A percentile compares a stretch with the other conserved stretches of the same genome.
Evolutionary conservation across 2,113 vertebrate species (phyloP).

Genomic region (Neogobius melanostomus): DNA sequence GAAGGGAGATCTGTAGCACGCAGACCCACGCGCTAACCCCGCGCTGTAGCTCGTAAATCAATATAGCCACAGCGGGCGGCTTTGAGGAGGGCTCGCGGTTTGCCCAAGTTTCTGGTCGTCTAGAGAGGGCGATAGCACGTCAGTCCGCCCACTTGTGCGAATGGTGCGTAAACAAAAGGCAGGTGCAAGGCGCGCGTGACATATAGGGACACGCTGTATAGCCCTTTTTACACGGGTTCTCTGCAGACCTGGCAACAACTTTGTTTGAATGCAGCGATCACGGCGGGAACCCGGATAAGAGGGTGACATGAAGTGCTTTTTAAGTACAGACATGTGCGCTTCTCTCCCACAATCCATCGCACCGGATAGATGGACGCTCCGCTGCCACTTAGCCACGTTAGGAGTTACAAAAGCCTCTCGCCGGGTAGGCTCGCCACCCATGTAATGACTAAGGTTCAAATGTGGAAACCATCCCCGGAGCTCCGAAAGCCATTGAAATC

Average conservation of each 20-base stretch:
- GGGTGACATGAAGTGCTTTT: slow-evolving; percentile 67
- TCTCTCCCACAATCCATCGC: slow-evolving; percentile 51
- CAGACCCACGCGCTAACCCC: slow-evolving; percentile 46
- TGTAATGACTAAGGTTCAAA: slow-evolving; percentile 74
- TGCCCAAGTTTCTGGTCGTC: slow-evolving; percentile 33
- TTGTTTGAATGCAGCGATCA: slow-evolving; percentile 71
- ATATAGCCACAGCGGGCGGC: slow-evolving; percentile 51
- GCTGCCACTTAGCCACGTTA: slow-evolving; percentile 71
- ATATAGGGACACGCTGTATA: background rate
- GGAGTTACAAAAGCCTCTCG: slow-evolving; percentile 71
- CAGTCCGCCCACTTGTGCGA: slow-evolving; percentile 53
- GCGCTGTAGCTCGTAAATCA: slow-evolving; percentile 60
- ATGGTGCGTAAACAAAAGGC: slow-evolving; percentile 60
- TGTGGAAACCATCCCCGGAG: slow-evolving; percentile 62
- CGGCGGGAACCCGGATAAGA: slow-evolving; percentile 43
- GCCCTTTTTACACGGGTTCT: no score
- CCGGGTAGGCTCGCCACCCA: slow-evolving; percentile 63
- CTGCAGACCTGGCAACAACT: slow-evolving; percentile 40
- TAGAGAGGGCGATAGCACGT: slow-evolving; percentile 55
- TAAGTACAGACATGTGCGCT: slow-evolving; percentile 55
- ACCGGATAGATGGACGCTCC: slow-evolving; percentile 58
- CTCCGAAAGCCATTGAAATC: slow-evolving; percentile 62
- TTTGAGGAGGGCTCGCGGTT: slow-evolving; percentile 22
- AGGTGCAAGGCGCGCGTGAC: slow-evolving; percentile 66
- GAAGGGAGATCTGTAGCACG: slow-evolving; percentile 63